phyloP scores from a whole-genome alignment of 1,140 invertebrate species.

The Sminthurides bifidus region DNA sequence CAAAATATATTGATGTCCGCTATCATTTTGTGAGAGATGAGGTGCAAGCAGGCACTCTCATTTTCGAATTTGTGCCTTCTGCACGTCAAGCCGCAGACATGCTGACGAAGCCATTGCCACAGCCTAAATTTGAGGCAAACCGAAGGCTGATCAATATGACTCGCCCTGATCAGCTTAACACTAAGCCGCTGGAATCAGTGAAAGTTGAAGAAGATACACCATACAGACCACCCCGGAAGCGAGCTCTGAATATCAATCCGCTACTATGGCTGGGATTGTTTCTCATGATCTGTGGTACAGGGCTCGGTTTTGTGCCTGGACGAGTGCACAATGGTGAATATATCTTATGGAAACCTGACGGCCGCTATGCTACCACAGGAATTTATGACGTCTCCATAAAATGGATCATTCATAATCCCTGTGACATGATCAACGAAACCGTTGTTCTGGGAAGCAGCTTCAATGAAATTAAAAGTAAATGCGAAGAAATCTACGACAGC shows the following conservation, averaged over 20 bases:
- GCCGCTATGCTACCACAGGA: too few relatives aligned
- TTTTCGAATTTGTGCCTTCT: conserved; percentile 23
- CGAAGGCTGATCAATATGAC: background rate
- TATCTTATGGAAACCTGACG: background rate
- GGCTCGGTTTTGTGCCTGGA: too few relatives aligned
- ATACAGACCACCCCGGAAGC: background rate
- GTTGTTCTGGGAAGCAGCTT: background rate
- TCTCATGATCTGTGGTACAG: too few relatives aligned
- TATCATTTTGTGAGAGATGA: conserved; percentile 34
- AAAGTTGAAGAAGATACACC: too few relatives aligned
- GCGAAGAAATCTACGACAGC: background rate
- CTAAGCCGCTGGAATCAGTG: too few relatives aligned
- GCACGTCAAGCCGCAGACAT: conserved; percentile 34
- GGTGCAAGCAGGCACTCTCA: background rate
- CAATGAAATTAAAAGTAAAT: background rate
- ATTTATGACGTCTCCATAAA: conserved; percentile 7
- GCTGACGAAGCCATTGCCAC: conserved; percentile 28
- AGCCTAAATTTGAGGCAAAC: background rate
- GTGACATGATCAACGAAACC: conserved; percentile 7
- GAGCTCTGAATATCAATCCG: background rate
- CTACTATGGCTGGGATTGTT: background rate
- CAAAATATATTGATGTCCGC: conserved; percentile 37
- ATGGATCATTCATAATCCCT: conserved; percentile 10
- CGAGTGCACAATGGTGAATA: conserved; percentile 9
- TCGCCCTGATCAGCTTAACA: too few relatives aligned